Conservation (phyloP, 2,113 vertebrate genomes). For the Guaruba guarouba region DNA sequence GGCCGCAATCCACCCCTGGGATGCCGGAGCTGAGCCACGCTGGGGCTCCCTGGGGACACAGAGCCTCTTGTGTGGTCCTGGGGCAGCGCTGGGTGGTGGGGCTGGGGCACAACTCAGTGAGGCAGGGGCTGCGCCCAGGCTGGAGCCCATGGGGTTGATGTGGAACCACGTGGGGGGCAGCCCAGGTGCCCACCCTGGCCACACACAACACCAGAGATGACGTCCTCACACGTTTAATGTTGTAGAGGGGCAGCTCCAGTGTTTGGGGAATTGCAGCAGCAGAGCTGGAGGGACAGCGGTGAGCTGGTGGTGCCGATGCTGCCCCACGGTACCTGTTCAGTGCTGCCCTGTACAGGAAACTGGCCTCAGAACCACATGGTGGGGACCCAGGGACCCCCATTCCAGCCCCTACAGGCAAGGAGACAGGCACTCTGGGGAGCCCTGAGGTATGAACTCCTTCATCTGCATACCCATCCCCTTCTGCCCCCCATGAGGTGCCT, state of each 20-base stretch:
- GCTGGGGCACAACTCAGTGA: not conserved
- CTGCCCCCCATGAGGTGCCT: not conserved
- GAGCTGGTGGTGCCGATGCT: accelerated
- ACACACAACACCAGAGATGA: accelerated
- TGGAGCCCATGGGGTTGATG: accelerated
- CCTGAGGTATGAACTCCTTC: not conserved
- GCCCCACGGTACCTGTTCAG: not conserved
- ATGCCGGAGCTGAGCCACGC: accelerated
- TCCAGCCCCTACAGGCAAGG: not conserved
- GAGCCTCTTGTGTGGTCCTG: accelerated
- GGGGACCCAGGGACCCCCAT: accelerated
- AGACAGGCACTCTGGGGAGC: not conserved
- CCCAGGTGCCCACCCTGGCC: accelerated
- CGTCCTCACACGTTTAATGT: not conserved
- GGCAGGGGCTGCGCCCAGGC: accelerated
- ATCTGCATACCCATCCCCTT: too few relatives aligned
- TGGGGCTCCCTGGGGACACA: accelerated
- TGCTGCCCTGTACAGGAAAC: constrained; percentile 39
- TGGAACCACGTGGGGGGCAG: accelerated
- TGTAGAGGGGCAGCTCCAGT: accelerated
- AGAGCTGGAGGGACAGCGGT: not conserved
- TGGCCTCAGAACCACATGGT: accelerated
- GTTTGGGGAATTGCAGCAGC: accelerated
- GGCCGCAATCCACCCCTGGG: not conserved
- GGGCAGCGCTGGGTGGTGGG: accelerated